A percentile compares a stretch with the other conserved stretches of the same genome.
phyloP scores from a whole-genome alignment of 2,888 invertebrate genomes.

The Galeruca laticollis region DNA sequence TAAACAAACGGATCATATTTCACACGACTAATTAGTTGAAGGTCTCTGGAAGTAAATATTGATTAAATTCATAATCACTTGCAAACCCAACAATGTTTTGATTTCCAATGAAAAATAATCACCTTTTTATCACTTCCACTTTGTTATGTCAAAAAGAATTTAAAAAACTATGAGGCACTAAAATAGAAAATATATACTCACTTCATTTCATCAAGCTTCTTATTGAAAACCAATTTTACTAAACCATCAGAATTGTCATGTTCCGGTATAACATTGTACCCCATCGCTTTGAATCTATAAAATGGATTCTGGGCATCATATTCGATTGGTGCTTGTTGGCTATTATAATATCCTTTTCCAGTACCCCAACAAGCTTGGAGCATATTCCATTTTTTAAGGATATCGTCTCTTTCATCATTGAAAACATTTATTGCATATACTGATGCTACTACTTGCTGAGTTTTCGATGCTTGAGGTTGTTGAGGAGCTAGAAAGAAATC shows the following conservation, averaged over 20 bases:
- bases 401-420: constrained; percentile 94
- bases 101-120: too few relatives aligned
- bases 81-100: too few relatives aligned
- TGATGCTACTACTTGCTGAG: constrained; percentile 68
- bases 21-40: background rate
- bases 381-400: constrained; percentile 95
- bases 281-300: constrained; percentile 94
- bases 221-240: constrained; percentile 87
- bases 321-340: constrained; percentile 82
- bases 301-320: constrained; percentile 91
- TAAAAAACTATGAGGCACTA: constrained; percentile 1
- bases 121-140: background rate
- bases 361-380: constrained; percentile 91
- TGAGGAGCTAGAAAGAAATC: constrained; percentile 44
- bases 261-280: constrained; percentile 89
- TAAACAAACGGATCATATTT: background rate
- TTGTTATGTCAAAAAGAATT: constrained; percentile 18
- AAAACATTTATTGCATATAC: constrained; percentile 75
- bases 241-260: constrained; percentile 92
- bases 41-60: too few relatives aligned
- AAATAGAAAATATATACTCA: constrained; percentile 60
- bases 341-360: constrained; percentile 85
- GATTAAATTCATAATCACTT: too few relatives aligned
- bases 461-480: constrained; percentile 54
- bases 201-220: constrained; percentile 84